phyloP scores from a whole-genome alignment of 2,888 invertebrate genomes.

The Tyria jacobaeae region DNA sequence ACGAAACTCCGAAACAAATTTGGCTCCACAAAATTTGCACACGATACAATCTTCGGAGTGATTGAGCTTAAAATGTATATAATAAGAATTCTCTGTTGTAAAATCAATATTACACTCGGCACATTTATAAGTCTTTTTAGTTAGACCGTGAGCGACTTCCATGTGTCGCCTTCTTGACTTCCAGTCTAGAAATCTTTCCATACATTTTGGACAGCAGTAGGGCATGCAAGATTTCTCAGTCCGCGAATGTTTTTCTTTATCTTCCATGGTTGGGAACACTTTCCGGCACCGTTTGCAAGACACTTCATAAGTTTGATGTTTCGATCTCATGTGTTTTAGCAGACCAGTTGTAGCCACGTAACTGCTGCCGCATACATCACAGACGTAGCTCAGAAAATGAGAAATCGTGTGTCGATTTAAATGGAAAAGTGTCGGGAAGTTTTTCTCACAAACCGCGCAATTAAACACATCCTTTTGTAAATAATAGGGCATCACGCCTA shows the following conservation, averaged over 20 bases:
- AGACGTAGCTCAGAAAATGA: conserved; percentile 76
- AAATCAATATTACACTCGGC: conserved; percentile 73
- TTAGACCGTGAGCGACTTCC: conserved; percentile 71
- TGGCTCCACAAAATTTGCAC: conserved; percentile 77
- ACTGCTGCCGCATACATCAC: conserved; percentile 77
- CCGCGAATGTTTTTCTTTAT: conserved; percentile 72
- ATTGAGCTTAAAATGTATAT: conserved; percentile 74
- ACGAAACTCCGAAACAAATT: conserved; percentile 70
- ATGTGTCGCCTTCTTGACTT: conserved; percentile 71
- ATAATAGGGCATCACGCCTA: conserved; percentile 77
- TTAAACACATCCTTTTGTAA: conserved; percentile 65
- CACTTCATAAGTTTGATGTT: conserved; percentile 75
- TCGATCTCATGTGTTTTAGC: conserved; percentile 70
- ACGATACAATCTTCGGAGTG: conserved; percentile 74
- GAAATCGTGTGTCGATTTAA: conserved; percentile 77
- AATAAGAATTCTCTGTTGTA: conserved; percentile 68
- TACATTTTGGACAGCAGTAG: conserved; percentile 74
- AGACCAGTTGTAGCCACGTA: conserved; percentile 75
- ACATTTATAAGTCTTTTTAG: conserved; percentile 65
- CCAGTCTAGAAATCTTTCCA: conserved; percentile 74
- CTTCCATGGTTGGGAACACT: conserved; percentile 76
- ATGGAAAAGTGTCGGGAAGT: conserved; percentile 70
- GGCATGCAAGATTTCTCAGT: conserved; percentile 77
- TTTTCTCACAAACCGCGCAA: conserved; percentile 74
- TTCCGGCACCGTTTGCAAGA: conserved; percentile 72